phyloP scores from a whole-genome alignment of 2,113 vertebrate genomes.

The Nettapus auritus region DNA sequence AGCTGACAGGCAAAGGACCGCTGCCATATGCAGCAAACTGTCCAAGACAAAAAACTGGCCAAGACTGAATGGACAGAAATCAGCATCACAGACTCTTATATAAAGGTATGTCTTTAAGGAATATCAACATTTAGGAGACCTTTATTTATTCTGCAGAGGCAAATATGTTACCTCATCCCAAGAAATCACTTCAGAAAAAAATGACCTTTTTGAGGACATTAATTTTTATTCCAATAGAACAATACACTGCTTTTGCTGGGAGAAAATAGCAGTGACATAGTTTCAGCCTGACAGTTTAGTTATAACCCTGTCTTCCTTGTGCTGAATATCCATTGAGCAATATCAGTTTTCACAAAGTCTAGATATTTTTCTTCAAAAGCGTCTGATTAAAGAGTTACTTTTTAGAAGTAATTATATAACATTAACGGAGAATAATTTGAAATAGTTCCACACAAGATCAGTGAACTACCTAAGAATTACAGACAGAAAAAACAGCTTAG shows the following conservation, averaged over 20 bases:
- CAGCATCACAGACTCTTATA: background rate
- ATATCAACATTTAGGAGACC: background rate
- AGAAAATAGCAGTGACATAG: background rate
- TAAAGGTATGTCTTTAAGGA: background rate
- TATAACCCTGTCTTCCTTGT: background rate
- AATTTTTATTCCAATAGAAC: background rate
- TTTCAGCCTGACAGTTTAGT: background rate
- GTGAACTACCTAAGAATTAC: background rate
- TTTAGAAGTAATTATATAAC: background rate
- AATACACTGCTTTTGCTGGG: background rate
- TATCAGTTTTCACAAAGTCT: background rate
- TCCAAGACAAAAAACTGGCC: background rate
- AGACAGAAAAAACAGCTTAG: background rate
- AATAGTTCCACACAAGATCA: constrained; percentile 14
- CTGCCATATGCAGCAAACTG: background rate
- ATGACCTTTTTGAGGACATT: background rate
- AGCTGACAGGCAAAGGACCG: background rate
- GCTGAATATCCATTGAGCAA: background rate
- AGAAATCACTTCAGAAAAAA: background rate
- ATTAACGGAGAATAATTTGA: background rate
- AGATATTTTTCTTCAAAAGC: constrained; percentile 13
- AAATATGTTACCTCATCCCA: background rate
- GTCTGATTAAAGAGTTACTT: background rate
- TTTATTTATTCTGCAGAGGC: background rate
- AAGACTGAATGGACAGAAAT: background rate